Conservation (phyloP, 2,797 vertebrate species). For the Pseudomugil tenellus region DNA sequence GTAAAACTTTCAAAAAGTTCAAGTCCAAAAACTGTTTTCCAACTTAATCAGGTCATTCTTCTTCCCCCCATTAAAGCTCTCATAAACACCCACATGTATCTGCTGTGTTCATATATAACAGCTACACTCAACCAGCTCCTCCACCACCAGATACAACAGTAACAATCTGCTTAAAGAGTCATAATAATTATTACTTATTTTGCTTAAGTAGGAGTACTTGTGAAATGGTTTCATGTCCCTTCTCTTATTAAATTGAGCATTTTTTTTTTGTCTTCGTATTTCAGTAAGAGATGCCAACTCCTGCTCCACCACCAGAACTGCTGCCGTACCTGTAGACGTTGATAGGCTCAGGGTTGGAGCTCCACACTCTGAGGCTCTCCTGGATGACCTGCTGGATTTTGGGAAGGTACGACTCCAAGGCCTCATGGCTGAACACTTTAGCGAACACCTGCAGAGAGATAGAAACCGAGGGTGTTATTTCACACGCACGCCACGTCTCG, state of each 20-base stretch:
- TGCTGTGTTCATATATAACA: not conserved
- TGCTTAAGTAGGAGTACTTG: too few species aligned
- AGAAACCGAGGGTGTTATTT: not conserved
- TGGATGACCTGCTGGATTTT: constrained; percentile 98
- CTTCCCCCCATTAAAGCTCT: not conserved
- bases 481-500: not conserved
- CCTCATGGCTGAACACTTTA: constrained; percentile 97
- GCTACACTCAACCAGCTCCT: not conserved
- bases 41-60: not conserved
- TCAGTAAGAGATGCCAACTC: not conserved
- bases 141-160: not conserved
- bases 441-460: constrained; percentile 89
- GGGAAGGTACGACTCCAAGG: constrained; percentile 94
- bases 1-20: not conserved
- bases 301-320: not conserved
- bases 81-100: not conserved
- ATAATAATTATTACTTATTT: too few species aligned
- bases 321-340: constrained; percentile 86
- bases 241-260: not conserved
- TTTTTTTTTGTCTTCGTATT: too few species aligned
- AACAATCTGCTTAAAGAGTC: not conserved
- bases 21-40: not conserved
- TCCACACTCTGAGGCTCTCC: constrained; percentile 93
- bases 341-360: constrained; percentile 91
- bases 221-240: not conserved